Evolutionary conservation across 2,113 vertebrate genomes (phyloP).

Genomic region (Muntiacus reevesi): DNA sequence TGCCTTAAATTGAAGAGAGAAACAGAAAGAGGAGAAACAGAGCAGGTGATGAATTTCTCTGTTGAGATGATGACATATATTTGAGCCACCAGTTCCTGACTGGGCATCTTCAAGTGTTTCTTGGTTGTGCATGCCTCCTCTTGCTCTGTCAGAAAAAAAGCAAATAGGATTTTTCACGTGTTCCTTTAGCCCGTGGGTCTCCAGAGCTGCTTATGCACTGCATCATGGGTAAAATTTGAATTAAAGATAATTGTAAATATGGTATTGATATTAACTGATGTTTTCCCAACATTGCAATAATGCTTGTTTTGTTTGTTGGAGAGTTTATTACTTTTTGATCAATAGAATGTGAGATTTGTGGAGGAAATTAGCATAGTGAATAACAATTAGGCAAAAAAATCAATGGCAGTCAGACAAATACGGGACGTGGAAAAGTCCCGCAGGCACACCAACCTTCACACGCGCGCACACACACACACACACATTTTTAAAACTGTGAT

Average conservation of each 20-base stretch:
- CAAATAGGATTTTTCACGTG: constrained; percentile 31
- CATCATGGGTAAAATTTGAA: constrained; percentile 83
- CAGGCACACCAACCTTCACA: constrained; percentile 77
- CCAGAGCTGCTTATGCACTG: constrained; percentile 82
- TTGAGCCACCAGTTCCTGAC: not conserved
- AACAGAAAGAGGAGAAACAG: not conserved
- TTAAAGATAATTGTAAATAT: constrained; percentile 94
- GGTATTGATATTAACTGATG: constrained; percentile 93
- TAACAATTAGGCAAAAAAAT: constrained; percentile 94
- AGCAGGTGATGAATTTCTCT: not conserved
- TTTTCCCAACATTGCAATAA: constrained; percentile 94
- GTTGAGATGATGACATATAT: constrained; percentile 30
- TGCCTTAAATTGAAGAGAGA: not conserved
- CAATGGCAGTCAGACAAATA: constrained; percentile 95
- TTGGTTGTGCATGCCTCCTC: constrained; percentile 35
- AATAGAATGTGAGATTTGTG: constrained; percentile 93
- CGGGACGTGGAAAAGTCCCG: constrained; percentile 86
- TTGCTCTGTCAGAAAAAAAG: constrained; percentile 55
- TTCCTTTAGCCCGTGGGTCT: constrained; percentile 58
- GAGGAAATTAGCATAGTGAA: constrained; percentile 95
- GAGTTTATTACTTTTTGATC: constrained; percentile 95
- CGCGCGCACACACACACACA: constrained; percentile 65
- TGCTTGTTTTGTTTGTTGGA: constrained; percentile 91
- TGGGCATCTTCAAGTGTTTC: constrained; percentile 51
- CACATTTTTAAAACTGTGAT: constrained; percentile 77